These are phyloP conservation scores for Myiozetetes cayanensis DNA, from an alignment of 2,113 vertebrate genomes.

Conservation along the genomic window DNA sequence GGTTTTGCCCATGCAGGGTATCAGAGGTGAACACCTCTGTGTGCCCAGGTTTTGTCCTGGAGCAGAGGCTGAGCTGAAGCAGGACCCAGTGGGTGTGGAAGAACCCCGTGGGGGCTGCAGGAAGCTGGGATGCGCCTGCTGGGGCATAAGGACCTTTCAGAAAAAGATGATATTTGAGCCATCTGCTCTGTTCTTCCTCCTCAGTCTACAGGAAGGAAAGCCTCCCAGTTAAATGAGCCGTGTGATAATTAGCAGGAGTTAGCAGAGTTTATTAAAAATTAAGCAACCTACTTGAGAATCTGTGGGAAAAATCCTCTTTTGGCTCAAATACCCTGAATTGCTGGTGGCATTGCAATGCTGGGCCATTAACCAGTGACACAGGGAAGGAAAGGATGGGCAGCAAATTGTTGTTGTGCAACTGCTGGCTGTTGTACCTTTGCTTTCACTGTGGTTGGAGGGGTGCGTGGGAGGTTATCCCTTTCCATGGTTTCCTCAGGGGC, in stretches of 20 bases:
- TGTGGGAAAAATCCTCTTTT: neutral
- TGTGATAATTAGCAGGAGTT: slow-evolving; percentile 61
- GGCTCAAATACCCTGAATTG: neutral
- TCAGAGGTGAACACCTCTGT: neutral
- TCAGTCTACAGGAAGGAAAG: slow-evolving; percentile 51
- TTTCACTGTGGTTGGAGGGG: fast-evolving
- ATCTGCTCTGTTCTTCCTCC: slow-evolving; percentile 54
- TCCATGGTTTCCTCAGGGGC: neutral
- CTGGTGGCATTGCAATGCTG: neutral
- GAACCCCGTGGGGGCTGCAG: fast-evolving
- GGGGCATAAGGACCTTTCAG: slow-evolving; percentile 22
- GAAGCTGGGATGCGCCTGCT: neutral
- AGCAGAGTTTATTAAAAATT: slow-evolving; percentile 64
- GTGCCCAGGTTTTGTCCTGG: neutral
- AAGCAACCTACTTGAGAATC: slow-evolving; percentile 9
- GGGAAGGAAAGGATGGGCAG: neutral
- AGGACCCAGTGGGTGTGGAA: neutral
- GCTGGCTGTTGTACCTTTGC: neutral
- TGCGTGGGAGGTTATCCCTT: fast-evolving
- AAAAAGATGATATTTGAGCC: slow-evolving; percentile 52
- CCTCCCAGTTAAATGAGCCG: slow-evolving; percentile 37
- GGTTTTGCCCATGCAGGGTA: neutral
- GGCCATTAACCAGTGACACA: neutral
- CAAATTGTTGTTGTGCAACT: neutral
- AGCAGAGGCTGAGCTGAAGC: neutral